Percentiles rank a stretch among this genome's conserved stretches.
Conservation (phyloP, 2,888 invertebrate species). For the Diploptera punctata region DNA sequence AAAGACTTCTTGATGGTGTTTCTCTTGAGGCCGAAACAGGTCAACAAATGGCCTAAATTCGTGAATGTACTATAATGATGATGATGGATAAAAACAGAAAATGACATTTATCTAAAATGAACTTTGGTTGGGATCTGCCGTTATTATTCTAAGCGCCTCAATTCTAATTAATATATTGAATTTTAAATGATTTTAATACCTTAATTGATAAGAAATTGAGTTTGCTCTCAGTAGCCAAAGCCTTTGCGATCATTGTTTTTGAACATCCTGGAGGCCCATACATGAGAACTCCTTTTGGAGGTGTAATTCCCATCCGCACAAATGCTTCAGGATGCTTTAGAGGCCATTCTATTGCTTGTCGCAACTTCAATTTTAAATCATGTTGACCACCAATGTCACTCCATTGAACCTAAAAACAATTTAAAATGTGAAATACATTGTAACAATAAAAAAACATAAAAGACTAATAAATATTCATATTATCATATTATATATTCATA, state of each 20-base stretch:
- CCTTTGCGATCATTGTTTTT: constrained; percentile 98
- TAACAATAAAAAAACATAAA: too few relatives aligned
- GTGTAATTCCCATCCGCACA: constrained; percentile 76
- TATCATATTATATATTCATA: too few relatives aligned
- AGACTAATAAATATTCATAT: too few relatives aligned
- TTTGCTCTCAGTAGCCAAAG: constrained; percentile 93
- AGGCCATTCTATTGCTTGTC: constrained; percentile 95
- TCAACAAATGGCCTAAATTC: too few relatives aligned
- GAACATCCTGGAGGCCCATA: constrained; percentile 99
- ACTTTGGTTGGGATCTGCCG: too few relatives aligned
- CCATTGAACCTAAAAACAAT: constrained; percentile 71
- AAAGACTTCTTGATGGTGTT: too few relatives aligned
- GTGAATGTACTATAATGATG: too few relatives aligned
- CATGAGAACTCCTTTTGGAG: constrained; percentile 90
- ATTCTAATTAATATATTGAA: background rate
- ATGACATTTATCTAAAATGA: too few relatives aligned
- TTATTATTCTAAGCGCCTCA: too few relatives aligned
- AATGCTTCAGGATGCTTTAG: constrained; percentile 86
- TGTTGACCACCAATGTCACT: constrained; percentile 92
- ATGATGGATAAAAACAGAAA: too few relatives aligned
- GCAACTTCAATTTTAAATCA: constrained; percentile 82
- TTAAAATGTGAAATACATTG: too few relatives aligned
- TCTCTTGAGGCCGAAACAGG: too few relatives aligned
- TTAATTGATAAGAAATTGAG: constrained; percentile 96
- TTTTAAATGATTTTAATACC: constrained; percentile 53